phyloP scores from a whole-genome alignment of 2,888 invertebrate species.

The Brachypterus glaber region DNA sequence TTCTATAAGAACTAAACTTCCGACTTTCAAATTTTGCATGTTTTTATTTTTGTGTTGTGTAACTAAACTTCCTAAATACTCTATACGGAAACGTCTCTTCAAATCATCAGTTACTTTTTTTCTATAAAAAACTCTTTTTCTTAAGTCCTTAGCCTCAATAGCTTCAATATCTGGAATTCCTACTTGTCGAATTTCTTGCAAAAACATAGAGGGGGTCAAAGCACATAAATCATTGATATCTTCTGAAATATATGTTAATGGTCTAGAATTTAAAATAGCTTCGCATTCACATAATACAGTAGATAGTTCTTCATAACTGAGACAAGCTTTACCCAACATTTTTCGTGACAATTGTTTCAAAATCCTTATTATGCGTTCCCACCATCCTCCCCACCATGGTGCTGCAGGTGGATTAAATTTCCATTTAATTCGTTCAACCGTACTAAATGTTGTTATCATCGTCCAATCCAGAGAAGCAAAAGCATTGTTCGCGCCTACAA shows the following conservation, averaged over 20 bases:
- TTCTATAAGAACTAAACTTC: too few species aligned
- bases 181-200: background rate
- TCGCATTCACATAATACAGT: conserved; percentile 5
- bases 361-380: conserved; percentile 2
- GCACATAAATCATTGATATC: background rate
- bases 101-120: too few species aligned
- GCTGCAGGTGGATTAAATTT: background rate
- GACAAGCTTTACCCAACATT: conserved; percentile 4
- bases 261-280: conserved; percentile 7
- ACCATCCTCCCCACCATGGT: conserved; percentile 2
- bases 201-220: background rate
- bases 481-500: background rate
- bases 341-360: conserved; percentile 2
- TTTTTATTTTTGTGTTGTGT: too few species aligned
- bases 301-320: conserved; percentile 6
- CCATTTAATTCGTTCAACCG: background rate
- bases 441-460: background rate
- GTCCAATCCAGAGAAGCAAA: background rate
- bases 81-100: too few species aligned
- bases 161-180: too few species aligned
- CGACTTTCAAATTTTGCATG: too few species aligned
- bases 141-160: too few species aligned
- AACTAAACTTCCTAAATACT: too few species aligned
- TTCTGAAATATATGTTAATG: conserved; percentile 7
- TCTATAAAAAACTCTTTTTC: too few species aligned